Base-by-base conservation (phyloP, 2,113 vertebrate genomes). In the Mormyrus iriodes region DNA sequence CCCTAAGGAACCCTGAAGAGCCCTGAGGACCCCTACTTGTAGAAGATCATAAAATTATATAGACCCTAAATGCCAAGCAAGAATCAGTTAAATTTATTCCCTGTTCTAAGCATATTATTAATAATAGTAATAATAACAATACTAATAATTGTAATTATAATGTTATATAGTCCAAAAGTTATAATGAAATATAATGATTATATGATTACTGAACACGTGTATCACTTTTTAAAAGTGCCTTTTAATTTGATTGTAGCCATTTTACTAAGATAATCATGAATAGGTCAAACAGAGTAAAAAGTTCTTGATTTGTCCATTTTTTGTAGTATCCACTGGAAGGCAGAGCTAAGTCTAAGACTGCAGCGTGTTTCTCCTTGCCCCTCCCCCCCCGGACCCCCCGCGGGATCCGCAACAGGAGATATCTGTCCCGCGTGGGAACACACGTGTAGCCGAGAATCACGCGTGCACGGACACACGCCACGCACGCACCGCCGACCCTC, bases 231-330 rank as follows among this genome's bases (percentile, higher is more conserved):
- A 95, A 95, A 96, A 96, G 96, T 96, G 95, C 95, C 96, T 96
- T 93, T 96, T 83, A 84, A 96, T 96, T 95, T 94, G 95, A 96
- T 96, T 96, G 96, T 96, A 96, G 95, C 95, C 94, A 95, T 96
- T 95, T 95, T 95, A 95, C 94, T 95, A 94, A 94, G 94, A 89
- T 94, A 91, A 94, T 95, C 93, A 93, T 87, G 90, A 93, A 93
- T 92, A 93, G 92, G 92, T 94, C 93, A 90, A 91, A 94, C 88
- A 93, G 90, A 91, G 88, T 86, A 90, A 88, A 90, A 91, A 89
- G 85, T 61, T 92, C 85, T 87, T 42, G 27, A 87, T 79, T 61
- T 27, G 35, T 89, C n/a, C 8, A 46, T 69, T 90, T 49, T 53
- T 90, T 90, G 27, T 91, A 90, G 90, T 90, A 92, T 89, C 86